Conservation (phyloP, 2,888 invertebrate species). For the Pogonocherus hispidulus region DNA sequence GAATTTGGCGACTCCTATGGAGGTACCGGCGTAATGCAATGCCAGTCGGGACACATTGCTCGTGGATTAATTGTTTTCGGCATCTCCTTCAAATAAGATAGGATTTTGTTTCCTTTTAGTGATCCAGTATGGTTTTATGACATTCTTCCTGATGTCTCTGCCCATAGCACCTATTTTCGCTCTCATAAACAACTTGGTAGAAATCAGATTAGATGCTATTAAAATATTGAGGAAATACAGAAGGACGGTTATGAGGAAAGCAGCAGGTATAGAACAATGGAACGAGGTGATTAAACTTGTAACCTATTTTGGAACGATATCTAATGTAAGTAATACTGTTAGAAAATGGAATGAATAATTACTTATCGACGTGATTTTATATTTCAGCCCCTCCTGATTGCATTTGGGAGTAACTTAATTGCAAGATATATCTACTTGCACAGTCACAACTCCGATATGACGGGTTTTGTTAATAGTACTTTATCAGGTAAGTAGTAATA, state of each 20-base stretch:
- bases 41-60: too few species aligned
- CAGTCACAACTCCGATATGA: conserved; percentile 28
- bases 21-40: too few species aligned
- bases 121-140: conserved; percentile 76
- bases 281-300: conserved; percentile 48
- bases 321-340: conserved; percentile 55
- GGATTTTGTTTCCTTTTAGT: conserved; percentile 21
- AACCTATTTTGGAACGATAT: conserved; percentile 50
- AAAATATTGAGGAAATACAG: conserved; percentile 46
- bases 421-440: conserved; percentile 48
- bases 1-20: too few species aligned
- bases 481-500: conserved; percentile 49
- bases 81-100: too few species aligned
- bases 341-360: too few species aligned
- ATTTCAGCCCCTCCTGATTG: conserved; percentile 57
- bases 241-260: conserved; percentile 47
- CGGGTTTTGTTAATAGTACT: conserved; percentile 49
- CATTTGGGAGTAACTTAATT: conserved; percentile 54
- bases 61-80: too few species aligned
- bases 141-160: conserved; percentile 75
- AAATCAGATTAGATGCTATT: conserved; percentile 66
- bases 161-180: conserved; percentile 77
- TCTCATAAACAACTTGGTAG: conserved; percentile 74
- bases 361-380: too few species aligned
- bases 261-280: conserved; percentile 52